Evolutionary conservation across 2,113 vertebrate species (phyloP).

Genomic region (Polypterus senegalus): DNA sequence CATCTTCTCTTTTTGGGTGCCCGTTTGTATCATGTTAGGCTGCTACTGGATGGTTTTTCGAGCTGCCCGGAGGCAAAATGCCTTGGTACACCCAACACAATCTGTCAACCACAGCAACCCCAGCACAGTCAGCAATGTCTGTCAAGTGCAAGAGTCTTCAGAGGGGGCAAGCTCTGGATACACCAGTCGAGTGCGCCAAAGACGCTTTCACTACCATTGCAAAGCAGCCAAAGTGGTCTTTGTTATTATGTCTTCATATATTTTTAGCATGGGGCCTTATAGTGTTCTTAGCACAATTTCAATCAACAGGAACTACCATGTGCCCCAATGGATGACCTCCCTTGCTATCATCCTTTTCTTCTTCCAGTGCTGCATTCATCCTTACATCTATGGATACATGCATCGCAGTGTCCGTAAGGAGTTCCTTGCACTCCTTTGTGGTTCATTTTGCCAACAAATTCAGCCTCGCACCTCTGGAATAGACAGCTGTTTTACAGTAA

Average conservation of each 20-base stretch:
- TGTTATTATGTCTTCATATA: constrained; percentile 70
- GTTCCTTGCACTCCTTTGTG: constrained; percentile 54
- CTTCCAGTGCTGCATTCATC: constrained; percentile 73
- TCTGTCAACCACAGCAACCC: constrained; percentile 36
- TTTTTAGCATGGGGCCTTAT: constrained; percentile 74
- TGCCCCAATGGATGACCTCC: constrained; percentile 65
- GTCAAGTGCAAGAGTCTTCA: constrained; percentile 13
- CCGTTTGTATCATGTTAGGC: constrained; percentile 63
- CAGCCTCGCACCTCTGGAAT: constrained; percentile 39
- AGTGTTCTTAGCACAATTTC: constrained; percentile 60
- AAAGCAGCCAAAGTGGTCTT: constrained; percentile 76
- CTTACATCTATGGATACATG: constrained; percentile 80
- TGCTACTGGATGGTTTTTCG: constrained; percentile 79
- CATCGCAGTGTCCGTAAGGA: constrained; percentile 67
- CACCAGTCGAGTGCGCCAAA: constrained; percentile 37
- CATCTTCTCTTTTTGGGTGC: constrained; percentile 62
- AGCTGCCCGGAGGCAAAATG: constrained; percentile 68
- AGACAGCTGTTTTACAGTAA: constrained; percentile 56
- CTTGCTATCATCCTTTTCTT: constrained; percentile 70
- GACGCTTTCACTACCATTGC: constrained; percentile 68
- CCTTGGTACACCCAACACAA: constrained; percentile 62
- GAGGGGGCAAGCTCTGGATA: constrained; percentile 31
- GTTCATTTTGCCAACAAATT: constrained; percentile 48
- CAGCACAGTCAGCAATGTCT: constrained; percentile 24
- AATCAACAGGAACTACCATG: constrained; percentile 37